phyloP scores from a whole-genome alignment of 2,113 vertebrate species.

The Notothenia rossii region DNA sequence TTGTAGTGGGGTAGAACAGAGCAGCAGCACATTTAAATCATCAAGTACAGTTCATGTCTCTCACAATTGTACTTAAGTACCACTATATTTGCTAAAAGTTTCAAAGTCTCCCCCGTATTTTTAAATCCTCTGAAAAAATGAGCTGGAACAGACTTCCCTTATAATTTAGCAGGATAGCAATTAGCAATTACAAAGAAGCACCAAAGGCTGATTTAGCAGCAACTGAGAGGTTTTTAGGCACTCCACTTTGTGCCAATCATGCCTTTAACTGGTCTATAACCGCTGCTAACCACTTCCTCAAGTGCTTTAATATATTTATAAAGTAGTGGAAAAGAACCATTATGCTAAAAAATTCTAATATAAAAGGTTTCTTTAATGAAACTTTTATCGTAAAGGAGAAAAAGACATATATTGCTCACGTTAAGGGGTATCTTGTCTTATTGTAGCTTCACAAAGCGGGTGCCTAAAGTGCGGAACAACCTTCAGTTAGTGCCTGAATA shows the following conservation, averaged over 20 bases:
- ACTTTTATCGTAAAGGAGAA: conserved; percentile 6
- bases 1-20: too few relatives aligned
- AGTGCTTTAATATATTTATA: conserved; percentile 33
- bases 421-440: conserved; percentile 1
- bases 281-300: conserved; percentile 44
- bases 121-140: conserved; percentile 43
- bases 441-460: conserved; percentile 15
- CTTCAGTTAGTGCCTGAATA: conserved; percentile 21
- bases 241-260: conserved; percentile 38
- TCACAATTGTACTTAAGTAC: too few relatives aligned
- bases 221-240: conserved; percentile 32
- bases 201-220: conserved; percentile 38
- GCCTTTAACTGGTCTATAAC: conserved; percentile 46
- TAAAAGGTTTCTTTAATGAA: conserved; percentile 9
- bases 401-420: not conserved
- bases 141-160: conserved; percentile 31
- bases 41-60: too few relatives aligned
- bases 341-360: conserved; percentile 20
- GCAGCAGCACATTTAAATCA: too few relatives aligned
- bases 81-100: conserved; percentile 22
- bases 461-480: conserved; percentile 36
- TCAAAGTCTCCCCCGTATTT: conserved; percentile 34
- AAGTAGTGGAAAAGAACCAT: conserved; percentile 26
- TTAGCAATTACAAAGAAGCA: conserved; percentile 42
- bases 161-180: conserved; percentile 26